Evolutionary conservation across 2,888 invertebrate species (phyloP).

Genomic region (Epistrophe eligans): DNA sequence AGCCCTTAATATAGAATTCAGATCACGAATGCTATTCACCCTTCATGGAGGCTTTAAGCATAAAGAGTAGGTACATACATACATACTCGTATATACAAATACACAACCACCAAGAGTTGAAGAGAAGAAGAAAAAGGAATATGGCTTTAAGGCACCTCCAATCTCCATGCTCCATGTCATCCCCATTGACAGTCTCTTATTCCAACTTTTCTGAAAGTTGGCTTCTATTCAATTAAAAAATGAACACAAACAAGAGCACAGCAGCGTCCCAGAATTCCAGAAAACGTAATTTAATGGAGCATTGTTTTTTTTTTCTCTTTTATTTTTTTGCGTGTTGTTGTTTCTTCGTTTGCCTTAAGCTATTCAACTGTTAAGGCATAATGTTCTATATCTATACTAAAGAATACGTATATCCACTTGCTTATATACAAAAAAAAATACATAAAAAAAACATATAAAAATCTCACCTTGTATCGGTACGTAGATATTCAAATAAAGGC

Average conservation of each 20-base stretch:
- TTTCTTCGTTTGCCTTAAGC: slow-evolving; percentile 20
- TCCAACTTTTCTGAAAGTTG: slow-evolving; percentile 55
- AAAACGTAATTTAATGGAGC: slow-evolving; percentile 28
- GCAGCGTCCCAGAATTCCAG: slow-evolving; percentile 20
- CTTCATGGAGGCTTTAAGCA: slow-evolving; percentile 42
- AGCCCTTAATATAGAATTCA: slow-evolving; percentile 34
- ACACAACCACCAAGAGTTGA: not conserved
- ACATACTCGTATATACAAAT: not conserved
- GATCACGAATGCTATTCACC: slow-evolving; percentile 55
- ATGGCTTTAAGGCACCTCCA: slow-evolving; percentile 20
- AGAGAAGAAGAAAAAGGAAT: not conserved
- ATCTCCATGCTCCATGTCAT: slow-evolving; percentile 7
- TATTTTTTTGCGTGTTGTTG: not conserved
- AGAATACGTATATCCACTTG: not conserved
- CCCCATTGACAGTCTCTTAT: slow-evolving; percentile 44
- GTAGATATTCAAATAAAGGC: slow-evolving; percentile 98
- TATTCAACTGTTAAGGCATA: slow-evolving; percentile 31
- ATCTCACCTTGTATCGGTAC: slow-evolving; percentile 96
- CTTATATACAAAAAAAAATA: slow-evolving; percentile 9
- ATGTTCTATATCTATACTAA: not conserved
- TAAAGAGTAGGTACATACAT: slow-evolving; percentile 12
- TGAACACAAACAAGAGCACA: slow-evolving; percentile 32
- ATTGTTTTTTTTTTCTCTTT: slow-evolving; percentile 19
- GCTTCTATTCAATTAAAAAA: slow-evolving; percentile 62
- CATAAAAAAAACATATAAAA: not conserved